phyloP scores from a whole-genome alignment of 2,113 vertebrate genomes.

The Epinephelus lanceolatus region DNA sequence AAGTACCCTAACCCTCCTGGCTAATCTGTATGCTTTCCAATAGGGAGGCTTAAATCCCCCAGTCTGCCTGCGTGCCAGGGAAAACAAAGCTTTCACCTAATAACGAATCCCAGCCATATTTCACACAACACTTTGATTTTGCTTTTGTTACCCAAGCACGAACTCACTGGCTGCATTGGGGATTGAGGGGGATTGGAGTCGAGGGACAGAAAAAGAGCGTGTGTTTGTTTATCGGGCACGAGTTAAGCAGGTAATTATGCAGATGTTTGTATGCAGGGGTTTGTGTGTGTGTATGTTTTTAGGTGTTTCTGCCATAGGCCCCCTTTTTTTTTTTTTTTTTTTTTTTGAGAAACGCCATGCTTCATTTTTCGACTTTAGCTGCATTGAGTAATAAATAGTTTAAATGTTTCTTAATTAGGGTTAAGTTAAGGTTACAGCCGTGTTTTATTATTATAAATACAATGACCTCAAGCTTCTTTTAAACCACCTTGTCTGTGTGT shows the following conservation, averaged over 20 bases:
- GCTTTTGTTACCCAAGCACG: slow-evolving; percentile 58
- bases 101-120: slow-evolving; percentile 68
- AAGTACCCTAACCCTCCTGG: slow-evolving; percentile 50
- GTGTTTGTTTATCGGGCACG: slow-evolving; percentile 41
- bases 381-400: not conserved
- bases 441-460: not conserved
- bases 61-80: slow-evolving; percentile 55
- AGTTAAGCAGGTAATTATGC: slow-evolving; percentile 49
- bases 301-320: not conserved
- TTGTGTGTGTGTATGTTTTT: slow-evolving; percentile 1
- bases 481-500: not conserved
- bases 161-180: slow-evolving; percentile 33
- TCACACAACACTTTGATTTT: slow-evolving; percentile 67
- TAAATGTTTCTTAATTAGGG: slow-evolving; percentile 22
- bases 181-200: slow-evolving; percentile 50
- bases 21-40: slow-evolving; percentile 71
- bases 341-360: not conserved
- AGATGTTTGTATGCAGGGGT: slow-evolving; percentile 22
- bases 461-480: slow-evolving; percentile 1
- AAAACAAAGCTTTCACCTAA: slow-evolving; percentile 76
- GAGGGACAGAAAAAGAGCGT: slow-evolving; percentile 30
- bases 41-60: slow-evolving; percentile 63
- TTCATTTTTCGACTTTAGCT: slow-evolving; percentile 22
- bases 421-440: slow-evolving; percentile 14
- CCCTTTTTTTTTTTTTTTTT: not conserved